phyloP scores from a whole-genome alignment of 2,113 vertebrate genomes.

The Ophthalmolycus amberensis region DNA sequence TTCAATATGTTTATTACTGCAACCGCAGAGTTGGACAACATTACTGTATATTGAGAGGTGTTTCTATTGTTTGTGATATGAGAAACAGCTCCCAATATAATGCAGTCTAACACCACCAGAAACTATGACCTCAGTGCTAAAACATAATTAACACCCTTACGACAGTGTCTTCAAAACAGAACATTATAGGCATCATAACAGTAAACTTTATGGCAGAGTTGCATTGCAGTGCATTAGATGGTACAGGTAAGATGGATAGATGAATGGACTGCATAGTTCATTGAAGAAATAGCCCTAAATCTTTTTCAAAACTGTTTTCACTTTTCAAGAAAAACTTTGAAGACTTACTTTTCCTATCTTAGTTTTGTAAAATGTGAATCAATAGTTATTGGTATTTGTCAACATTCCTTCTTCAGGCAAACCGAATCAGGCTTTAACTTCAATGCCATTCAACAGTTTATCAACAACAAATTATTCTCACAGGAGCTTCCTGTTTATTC shows the following conservation, averaged over 20 bases:
- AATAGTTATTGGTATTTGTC: not conserved
- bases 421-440: not conserved
- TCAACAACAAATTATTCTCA: constrained; percentile 14
- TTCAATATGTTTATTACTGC: not conserved
- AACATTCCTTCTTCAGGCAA: not conserved
- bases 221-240: not conserved
- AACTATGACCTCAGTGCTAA: not conserved
- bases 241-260: not conserved
- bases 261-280: not conserved
- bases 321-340: not conserved
- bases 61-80: not conserved
- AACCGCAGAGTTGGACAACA: not conserved
- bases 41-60: not conserved
- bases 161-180: not conserved
- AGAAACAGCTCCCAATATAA: not conserved
- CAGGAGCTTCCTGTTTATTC: constrained; percentile 1
- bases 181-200: too few species aligned
- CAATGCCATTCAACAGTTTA: constrained; percentile 9
- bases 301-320: not conserved
- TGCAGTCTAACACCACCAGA: not conserved
- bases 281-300: not conserved
- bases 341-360: not conserved
- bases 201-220: not conserved
- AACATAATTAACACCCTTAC: not conserved
- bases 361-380: not conserved